Evolutionary conservation across 2,888 invertebrate species (phyloP), one percentile per base, ranked within the genome.

Genomic region (Eurois occulta): DNA sequence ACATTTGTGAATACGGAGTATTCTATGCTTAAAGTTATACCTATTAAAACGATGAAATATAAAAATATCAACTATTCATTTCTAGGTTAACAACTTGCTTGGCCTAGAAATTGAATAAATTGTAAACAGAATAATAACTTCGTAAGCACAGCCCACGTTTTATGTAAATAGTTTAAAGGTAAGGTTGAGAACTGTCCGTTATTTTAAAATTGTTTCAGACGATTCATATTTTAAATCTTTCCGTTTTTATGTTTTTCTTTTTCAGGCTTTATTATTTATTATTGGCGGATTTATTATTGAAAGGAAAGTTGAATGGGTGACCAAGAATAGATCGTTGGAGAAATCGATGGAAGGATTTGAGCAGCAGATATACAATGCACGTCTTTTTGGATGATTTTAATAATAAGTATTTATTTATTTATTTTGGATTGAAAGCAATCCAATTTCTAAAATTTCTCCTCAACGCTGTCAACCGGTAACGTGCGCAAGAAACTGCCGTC

Each of bases 111-210:
- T 80, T 52, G 24, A 60, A 68, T 69, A 81, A 72, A 64, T 72
- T 68, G 35, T 28, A 55, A 35, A 21, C 77, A n/a, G 48, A 64
- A 81, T 68, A 82, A 72, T 77, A 65, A 81, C 46, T 64, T 62
- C 1, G 43, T 60, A 32, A 62, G 13, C 32, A 66, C n/a, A 38
- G 11, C 38, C 52, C 38, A 70, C 52, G 32, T 52, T 70, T 60
- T 67, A 77, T 68, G 67, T 81, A 69, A 68, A 58, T 69, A 66
- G 35, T 69, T 64, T 58, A 21, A 64, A 71, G 35, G 66, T 81
- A 68, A 81, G 55, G 46, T 77, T 52, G 16, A 67, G 32, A 66
- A 21, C 66, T 66, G 43, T 52, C 65, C 18, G 18, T 28, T 78
- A 21, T 78, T 71, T 78, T 32, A 38, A 77, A 60, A 16, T 38